Conservation (phyloP, 2,888 invertebrate genomes). For the Caenorhabditis panamensis region DNA sequence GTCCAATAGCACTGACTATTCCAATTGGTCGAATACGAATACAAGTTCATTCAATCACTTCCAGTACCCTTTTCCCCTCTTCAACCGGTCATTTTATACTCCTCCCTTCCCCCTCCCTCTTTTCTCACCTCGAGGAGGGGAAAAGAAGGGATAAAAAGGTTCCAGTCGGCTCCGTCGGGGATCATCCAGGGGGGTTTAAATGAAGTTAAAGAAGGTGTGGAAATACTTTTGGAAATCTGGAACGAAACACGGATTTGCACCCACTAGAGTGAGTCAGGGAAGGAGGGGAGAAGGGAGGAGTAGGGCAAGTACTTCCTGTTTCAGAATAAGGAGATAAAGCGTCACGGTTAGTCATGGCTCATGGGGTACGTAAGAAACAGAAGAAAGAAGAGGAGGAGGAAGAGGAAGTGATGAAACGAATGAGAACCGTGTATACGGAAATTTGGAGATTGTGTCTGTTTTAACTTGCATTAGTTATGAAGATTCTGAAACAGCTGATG, state of each 20-base stretch:
- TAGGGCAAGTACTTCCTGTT: background rate
- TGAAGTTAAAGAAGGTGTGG: slow-evolving; percentile 6
- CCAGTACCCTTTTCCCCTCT: background rate
- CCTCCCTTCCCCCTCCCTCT: background rate
- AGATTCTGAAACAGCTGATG: too few relatives aligned
- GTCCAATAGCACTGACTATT: slow-evolving; percentile 25
- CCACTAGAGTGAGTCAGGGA: background rate
- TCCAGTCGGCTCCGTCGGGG: slow-evolving; percentile 11
- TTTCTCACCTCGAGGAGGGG: background rate
- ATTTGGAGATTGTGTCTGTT: too few relatives aligned
- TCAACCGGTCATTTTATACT: background rate
- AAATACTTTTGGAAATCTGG: slow-evolving; percentile 17
- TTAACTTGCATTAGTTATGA: too few relatives aligned
- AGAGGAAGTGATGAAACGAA: too few relatives aligned
- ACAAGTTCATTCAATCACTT: slow-evolving; percentile 28
- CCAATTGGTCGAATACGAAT: slow-evolving; percentile 8
- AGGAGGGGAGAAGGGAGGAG: background rate
- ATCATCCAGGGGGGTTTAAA: background rate
- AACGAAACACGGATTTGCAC: slow-evolving; percentile 44
- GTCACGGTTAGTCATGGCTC: too few relatives aligned
- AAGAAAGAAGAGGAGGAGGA: too few relatives aligned
- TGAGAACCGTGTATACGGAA: too few relatives aligned
- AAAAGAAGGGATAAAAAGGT: slow-evolving; percentile 21
- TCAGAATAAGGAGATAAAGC: background rate
- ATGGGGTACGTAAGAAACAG: too few relatives aligned